Evolutionary conservation across 2,113 vertebrate genomes (phyloP), one percentile per base, ranked within the genome.

Genomic region (Macroglossus sobrinus): DNA sequence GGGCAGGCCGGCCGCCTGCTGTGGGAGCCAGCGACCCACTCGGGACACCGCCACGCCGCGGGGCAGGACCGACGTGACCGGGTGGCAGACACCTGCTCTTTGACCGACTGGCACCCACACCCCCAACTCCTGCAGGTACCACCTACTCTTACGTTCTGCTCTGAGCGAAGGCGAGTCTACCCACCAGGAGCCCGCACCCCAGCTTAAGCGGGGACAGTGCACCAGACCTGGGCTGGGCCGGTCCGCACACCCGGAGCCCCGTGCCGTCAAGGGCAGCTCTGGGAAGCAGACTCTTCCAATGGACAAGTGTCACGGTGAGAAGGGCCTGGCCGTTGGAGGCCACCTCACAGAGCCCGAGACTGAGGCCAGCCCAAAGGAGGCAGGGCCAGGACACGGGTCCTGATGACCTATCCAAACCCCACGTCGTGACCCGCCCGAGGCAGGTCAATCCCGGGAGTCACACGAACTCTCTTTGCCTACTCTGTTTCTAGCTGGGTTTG

Each of bases 231-330:
- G 45, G n/a, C 50, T 0, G 6, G 28, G 19, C 47, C 0, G 0
- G 28, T 9, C 14, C 2, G 76, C 12, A 33, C 9, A 5, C 8
- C 1, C 6, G 5, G 3, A 66, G 16, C 40, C 43, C 38, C 5
- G 1, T 1, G 1, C 33, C 40, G 82, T 22, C 24, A 10, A 16
- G 19, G 16, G 68, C 53, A 40, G 55, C 88, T 78, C 9, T 15
- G 1, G 63, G 66, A 35, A 30, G n/a, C 76, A 71, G 50, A 12
- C 24, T 53, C 78, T 50, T 74, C 57, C 38, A 5, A 30, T 0
- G 35, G 68, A 85, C 40, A 55, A 40, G 68, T 1, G 33, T 12
- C 21, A 2, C 3, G 1, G 24, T 6, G 3, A 87, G 19, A 24
- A 3, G 10, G 30, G 53, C 47, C 85, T 68, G 33, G 84, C 72